Percentiles rank a stretch among this genome's conserved stretches.
These are phyloP conservation scores for Pocota personata DNA, from an alignment of 2,888 invertebrate genomes.

Conservation along the genomic window DNA sequence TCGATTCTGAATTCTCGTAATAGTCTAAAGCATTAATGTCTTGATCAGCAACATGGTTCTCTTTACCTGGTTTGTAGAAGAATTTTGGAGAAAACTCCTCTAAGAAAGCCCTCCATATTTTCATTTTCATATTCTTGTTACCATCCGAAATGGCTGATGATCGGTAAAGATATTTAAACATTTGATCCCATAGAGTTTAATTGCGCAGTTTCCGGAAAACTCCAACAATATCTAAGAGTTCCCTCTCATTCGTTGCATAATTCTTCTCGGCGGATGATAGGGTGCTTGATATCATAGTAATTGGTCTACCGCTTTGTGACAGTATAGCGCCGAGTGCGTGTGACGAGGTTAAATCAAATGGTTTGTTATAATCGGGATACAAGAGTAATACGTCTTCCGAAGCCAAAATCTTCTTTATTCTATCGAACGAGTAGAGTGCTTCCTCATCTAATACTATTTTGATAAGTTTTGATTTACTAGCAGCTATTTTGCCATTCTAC, in stretches of 20 bases:
- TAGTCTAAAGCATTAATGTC: too few relatives aligned
- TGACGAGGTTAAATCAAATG: background rate
- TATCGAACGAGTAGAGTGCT: too few relatives aligned
- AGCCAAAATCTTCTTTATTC: too few relatives aligned
- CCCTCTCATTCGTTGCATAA: background rate
- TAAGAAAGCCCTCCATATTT: background rate
- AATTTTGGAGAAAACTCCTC: slow-evolving; percentile 28
- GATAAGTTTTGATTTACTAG: too few relatives aligned
- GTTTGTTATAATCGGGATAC: background rate
- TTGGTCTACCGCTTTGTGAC: background rate
- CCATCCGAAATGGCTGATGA: too few relatives aligned
- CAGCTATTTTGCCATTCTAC: too few relatives aligned
- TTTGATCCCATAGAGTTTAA: slow-evolving; percentile 14
- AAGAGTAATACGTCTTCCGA: too few relatives aligned
- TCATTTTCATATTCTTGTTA: slow-evolving; percentile 23
- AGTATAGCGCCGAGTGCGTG: background rate
- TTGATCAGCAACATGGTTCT: too few relatives aligned
- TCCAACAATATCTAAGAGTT: background rate
- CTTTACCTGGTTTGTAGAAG: slow-evolving; percentile 26
- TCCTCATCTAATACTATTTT: too few relatives aligned
- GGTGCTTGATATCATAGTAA: too few relatives aligned
- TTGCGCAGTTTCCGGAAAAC: background rate
- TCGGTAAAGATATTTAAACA: too few relatives aligned
- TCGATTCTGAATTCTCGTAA: too few relatives aligned
- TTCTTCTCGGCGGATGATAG: background rate